A percentile compares a stretch with the other conserved stretches of the same genome.
phyloP scores from a whole-genome alignment of 1,140 invertebrate species.

The Trachymyrmex cornetzi region DNA sequence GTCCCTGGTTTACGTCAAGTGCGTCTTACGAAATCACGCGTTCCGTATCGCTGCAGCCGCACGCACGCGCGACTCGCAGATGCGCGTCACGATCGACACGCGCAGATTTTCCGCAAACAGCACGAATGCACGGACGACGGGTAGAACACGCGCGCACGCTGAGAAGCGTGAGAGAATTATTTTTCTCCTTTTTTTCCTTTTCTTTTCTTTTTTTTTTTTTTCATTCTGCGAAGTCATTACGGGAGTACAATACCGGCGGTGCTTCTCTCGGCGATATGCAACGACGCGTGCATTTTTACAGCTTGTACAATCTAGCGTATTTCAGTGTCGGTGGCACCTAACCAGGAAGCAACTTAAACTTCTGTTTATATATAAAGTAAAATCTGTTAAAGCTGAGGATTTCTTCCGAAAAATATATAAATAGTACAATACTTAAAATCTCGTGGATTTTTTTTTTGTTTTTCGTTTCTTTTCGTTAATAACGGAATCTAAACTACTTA shows the following conservation, averaged over 20 bases:
- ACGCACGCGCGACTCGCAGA: constrained; percentile 48
- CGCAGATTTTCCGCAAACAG: constrained; percentile 65
- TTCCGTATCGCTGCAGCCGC: constrained; percentile 53
- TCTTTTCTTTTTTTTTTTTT: not conserved
- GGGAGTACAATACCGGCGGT: constrained; percentile 40
- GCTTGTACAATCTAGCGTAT: constrained; percentile 2
- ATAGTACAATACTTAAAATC: not conserved
- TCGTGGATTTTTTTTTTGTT: not conserved
- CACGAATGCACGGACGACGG: constrained; percentile 38
- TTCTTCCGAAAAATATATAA: not conserved
- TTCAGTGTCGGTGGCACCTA: constrained; percentile 12
- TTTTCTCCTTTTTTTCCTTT: not conserved
- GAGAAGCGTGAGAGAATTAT: constrained; percentile 42
- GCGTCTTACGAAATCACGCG: constrained; percentile 61
- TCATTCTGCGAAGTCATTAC: constrained; percentile 48
- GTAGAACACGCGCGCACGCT: not conserved
- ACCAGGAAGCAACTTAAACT: constrained; percentile 16
- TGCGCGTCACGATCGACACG: constrained; percentile 59
- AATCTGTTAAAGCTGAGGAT: not conserved
- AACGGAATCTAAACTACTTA: not conserved
- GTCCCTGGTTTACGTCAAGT: constrained; percentile 60
- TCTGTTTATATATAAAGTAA: constrained; percentile 11
- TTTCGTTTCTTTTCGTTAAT: not conserved
- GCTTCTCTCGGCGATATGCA: constrained; percentile 47
- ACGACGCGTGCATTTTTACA: constrained; percentile 53